Evolutionary conservation across 2,888 invertebrate genomes (phyloP).

Genomic region (Eupithecia pulchellata): DNA sequence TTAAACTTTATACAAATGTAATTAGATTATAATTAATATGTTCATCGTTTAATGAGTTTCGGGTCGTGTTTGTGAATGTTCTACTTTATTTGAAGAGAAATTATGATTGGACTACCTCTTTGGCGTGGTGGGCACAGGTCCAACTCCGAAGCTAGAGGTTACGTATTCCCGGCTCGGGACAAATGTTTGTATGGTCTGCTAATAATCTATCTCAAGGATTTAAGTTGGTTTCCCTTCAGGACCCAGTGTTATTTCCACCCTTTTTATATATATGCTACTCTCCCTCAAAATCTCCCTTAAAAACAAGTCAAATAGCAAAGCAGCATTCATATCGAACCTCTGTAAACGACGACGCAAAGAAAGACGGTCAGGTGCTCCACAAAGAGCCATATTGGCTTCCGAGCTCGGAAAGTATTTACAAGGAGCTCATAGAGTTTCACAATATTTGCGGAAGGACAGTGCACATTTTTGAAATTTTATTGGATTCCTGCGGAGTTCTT

Average conservation of each 20-base stretch:
- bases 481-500: constrained; percentile 18
- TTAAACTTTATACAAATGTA: constrained; percentile 33
- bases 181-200: too few relatives aligned
- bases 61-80: constrained; percentile 22
- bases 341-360: constrained; percentile 25
- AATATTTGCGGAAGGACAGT: constrained; percentile 30
- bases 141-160: too few relatives aligned
- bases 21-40: constrained; percentile 29
- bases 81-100: not conserved
- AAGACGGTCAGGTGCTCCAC: constrained; percentile 29
- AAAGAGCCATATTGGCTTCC: constrained; percentile 37
- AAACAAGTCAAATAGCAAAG: not conserved
- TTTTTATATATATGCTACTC: too few relatives aligned
- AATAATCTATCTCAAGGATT: too few relatives aligned
- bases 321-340: constrained; percentile 17
- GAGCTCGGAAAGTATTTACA: constrained; percentile 32
- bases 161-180: too few relatives aligned
- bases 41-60: constrained; percentile 23
- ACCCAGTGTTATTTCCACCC: too few relatives aligned
- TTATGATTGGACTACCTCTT: too few relatives aligned
- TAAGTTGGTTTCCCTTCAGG: too few relatives aligned
- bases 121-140: too few relatives aligned
- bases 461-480: constrained; percentile 33
- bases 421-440: constrained; percentile 24
- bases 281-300: too few relatives aligned